Evolutionary conservation across 2,113 vertebrate species (phyloP), one percentile per base, ranked within the genome.

Genomic region (Gallinago undulata): DNA sequence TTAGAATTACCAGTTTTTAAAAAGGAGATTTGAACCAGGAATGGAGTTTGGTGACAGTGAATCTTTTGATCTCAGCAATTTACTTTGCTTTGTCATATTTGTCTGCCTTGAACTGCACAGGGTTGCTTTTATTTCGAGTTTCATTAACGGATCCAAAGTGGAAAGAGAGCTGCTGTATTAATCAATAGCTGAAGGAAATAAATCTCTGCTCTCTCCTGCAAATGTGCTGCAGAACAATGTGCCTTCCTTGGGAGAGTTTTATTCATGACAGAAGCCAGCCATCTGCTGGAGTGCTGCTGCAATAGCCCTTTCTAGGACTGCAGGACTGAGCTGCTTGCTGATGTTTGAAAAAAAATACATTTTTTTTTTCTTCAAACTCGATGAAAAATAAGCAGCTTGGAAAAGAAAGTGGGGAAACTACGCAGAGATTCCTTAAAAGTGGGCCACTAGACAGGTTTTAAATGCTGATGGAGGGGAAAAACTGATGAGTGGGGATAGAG

Each of bases 211-310:
- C 31, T 55, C 68, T 43, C n/a, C 84, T 76, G 62, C 25, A 79
- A 72, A 33, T 12, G 10, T 47, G 37, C 43, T 84, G 55, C 57
- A 68, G 59, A 35, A 13, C 2, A 2, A 57, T 25, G 19, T 24
- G 11, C 23, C 79, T 84, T 55, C 70, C 62, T 63, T 89, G 47
- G 31, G 31, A 86, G 37, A 62, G 63, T 50, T 94, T 95, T 94
- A 97, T 97, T 97, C 93, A 45, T 87, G 95, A 97, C 96, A 59
- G 91, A 97, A 95, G 95, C 78, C 95, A 89, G 96, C 96, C 96
- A 97, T 96, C 96, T 97, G 81, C 96, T 97, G 96, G 96, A 94
- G 50, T 39, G 41, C 84, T 93, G 50, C 77, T 94, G 95, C 78
- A 92, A 96, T 84, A 95, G 66, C 94, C 78, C 43, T 70, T 80